Evolutionary conservation across 2,797 vertebrate species (phyloP), one percentile per base, ranked within the genome.

Genomic region (Sylvia borin): DNA sequence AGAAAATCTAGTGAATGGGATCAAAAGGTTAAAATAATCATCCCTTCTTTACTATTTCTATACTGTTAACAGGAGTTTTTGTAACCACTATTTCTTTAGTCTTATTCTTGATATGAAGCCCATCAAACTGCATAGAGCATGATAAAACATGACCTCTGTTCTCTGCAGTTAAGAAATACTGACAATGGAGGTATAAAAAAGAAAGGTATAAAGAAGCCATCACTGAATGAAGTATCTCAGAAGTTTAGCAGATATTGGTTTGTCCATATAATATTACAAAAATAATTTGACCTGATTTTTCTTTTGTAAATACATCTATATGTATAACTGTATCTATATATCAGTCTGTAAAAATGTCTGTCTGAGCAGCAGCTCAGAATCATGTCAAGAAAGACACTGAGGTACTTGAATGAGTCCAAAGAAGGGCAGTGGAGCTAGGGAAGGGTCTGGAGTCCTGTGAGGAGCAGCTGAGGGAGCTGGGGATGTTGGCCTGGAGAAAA

Each of bases 141-240:
- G 26, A 26, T 43, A 51, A 80, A 29, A 25, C 3, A 18, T 53
- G 20, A 64, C 4, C 15, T 85, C 29, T 75, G 1, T 62, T 91
- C 72, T 75, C 38, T 73, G n/a, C 29, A 79, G 13, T 29, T 34
- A 43, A 53, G 50, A 84, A 80, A 43, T 13, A 51, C 1, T 66
- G 21, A 31, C 45, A 64, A 9, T 0, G 0, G 15, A 54, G 2
- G 2, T 34, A 47, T 47, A 10, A 47, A 68, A 53, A 53, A 32
- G 7, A 32, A 89, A 71, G 10, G 3, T 53, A 5, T 42, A 54
- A 64, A 64, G 14, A 86, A 87, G 50, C 7, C 2, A 18, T 66
- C 27, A 16, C 9, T 71, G 25, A 83, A 36, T 45, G 8, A 62
- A 82, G 17, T 4, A n/a, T 11, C 4, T 71, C 40, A 34, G 48